These are phyloP conservation scores for Drosophila atripex DNA, from an alignment of 2,888 invertebrate genomes.

Conservation along the genomic window DNA sequence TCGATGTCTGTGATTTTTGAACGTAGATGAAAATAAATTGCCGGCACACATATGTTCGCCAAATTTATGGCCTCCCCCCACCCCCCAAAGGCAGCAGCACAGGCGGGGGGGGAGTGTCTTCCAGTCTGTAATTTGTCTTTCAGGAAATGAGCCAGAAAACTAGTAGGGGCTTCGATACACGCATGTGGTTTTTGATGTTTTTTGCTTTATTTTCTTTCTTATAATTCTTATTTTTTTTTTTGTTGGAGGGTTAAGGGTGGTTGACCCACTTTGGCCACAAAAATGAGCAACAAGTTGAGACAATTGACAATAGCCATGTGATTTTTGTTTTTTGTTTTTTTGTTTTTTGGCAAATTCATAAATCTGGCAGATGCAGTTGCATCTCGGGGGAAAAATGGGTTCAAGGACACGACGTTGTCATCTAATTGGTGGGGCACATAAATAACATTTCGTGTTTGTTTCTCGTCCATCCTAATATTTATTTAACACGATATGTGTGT, in stretches of 20 bases:
- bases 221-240: not conserved
- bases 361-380: conserved; percentile 30
- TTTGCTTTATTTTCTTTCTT: too few relatives aligned
- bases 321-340: conserved; percentile 5
- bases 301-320: conserved; percentile 24
- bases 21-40: conserved; percentile 78
- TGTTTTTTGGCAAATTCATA: conserved; percentile 21
- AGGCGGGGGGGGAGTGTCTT: conserved; percentile 27
- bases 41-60: conserved; percentile 72
- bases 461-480: conserved; percentile 12
- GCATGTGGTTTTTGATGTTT: conserved; percentile 17
- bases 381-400: conserved; percentile 44
- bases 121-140: conserved; percentile 49
- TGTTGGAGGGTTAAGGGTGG: not conserved
- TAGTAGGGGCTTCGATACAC: conserved; percentile 65
- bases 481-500: conserved; percentile 12
- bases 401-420: conserved; percentile 68
- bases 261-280: conserved; percentile 36
- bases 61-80: conserved; percentile 61
- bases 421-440: conserved; percentile 33
- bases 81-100: too few relatives aligned
- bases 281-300: conserved; percentile 60
- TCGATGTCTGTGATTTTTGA: conserved; percentile 70
- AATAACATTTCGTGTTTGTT: conserved; percentile 25
- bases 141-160: conserved; percentile 66